These are phyloP conservation scores for Odocoileus virginianus DNA, from an alignment of 2,113 vertebrate genomes.

Conservation along the genomic window DNA sequence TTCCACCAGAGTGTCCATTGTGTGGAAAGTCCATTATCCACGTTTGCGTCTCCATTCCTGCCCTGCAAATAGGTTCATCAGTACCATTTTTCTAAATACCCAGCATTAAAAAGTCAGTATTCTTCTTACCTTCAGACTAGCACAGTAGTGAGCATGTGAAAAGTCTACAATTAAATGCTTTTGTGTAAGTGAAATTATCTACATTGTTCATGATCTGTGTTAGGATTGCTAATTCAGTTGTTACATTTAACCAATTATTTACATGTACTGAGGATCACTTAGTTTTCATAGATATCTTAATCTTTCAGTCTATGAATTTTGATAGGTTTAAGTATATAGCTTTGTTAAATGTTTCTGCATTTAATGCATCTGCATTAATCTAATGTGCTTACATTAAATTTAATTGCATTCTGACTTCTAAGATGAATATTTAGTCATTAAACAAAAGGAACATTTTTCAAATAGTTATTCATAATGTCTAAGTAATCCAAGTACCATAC, in stretches of 20 bases:
- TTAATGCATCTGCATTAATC: slow-evolving; percentile 49
- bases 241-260: slow-evolving; percentile 50
- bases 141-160: background rate
- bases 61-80: background rate
- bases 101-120: background rate
- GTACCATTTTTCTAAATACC: background rate
- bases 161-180: slow-evolving; percentile 13
- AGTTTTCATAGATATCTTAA: slow-evolving; percentile 52
- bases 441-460: slow-evolving; percentile 50
- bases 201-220: background rate
- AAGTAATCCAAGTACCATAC: background rate
- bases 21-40: background rate
- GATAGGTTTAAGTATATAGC: slow-evolving; percentile 41
- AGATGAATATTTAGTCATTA: slow-evolving; percentile 36
- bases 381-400: slow-evolving; percentile 57
- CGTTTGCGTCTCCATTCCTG: background rate
- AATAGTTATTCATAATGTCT: slow-evolving; percentile 47
- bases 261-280: slow-evolving; percentile 28
- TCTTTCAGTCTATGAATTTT: slow-evolving; percentile 54
- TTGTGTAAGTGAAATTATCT: slow-evolving; percentile 19
- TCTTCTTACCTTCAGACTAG: background rate
- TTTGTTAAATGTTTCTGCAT: slow-evolving; percentile 43
- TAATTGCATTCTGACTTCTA: slow-evolving; percentile 50
- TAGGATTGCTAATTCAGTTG: slow-evolving; percentile 12
- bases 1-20: background rate